These are phyloP conservation scores for Andrena dorsata DNA, from an alignment of 2,888 invertebrate genomes.

Conservation along the genomic window DNA sequence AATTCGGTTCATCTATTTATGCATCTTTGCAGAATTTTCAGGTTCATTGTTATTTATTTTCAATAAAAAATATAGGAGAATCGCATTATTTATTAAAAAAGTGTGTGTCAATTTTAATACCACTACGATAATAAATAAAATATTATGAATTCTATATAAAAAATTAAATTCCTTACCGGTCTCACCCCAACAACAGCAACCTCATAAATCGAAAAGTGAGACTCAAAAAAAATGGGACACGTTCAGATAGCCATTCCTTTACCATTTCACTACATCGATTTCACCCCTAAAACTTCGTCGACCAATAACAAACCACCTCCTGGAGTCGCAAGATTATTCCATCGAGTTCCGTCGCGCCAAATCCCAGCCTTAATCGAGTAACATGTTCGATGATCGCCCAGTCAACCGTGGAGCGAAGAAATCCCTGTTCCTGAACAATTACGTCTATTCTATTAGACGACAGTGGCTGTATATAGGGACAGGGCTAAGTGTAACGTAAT, in stretches of 20 bases:
- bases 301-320: not conserved
- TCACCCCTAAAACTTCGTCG: not conserved
- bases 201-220: too few species aligned
- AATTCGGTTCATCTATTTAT: too few species aligned
- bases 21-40: too few species aligned
- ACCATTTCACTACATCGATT: not conserved
- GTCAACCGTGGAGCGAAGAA: conserved; percentile 15
- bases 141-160: too few species aligned
- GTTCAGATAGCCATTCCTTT: not conserved
- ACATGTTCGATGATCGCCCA: not conserved
- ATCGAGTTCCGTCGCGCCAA: not conserved
- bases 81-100: too few species aligned
- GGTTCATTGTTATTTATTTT: too few species aligned
- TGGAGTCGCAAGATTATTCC: not conserved
- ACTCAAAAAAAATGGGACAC: too few species aligned
- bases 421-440: conserved; percentile 38
- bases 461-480: conserved; percentile 20
- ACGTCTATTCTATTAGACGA: conserved; percentile 50
- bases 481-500: conserved; percentile 68
- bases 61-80: too few species aligned
- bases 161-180: too few species aligned
- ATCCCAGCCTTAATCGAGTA: not conserved
- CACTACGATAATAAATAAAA: too few species aligned
- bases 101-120: too few species aligned
- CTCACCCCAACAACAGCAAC: too few species aligned